Evolutionary conservation across 2,888 invertebrate species (phyloP), one percentile per base, ranked within the genome.

Genomic region (Apamea anceps): DNA sequence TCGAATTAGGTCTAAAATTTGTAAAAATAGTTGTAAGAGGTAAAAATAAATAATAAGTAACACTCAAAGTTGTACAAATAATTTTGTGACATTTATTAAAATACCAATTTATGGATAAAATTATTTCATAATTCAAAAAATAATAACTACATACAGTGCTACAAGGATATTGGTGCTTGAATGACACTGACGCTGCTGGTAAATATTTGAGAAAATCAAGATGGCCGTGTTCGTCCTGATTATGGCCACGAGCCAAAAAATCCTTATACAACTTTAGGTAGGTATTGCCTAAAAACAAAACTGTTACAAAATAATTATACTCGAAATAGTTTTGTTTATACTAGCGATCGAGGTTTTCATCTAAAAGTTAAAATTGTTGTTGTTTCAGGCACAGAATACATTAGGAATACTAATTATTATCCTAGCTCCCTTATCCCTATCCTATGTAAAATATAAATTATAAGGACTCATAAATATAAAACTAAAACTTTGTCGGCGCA

Each of bases 331-430:
- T 37, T n/a, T 57, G 4, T 5, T 32, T 65, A 25, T 18, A 57
- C 48, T 8, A 77, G 15, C 54, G n/a, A 57, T 37, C 28, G 2
- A 32, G 13, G 72, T 66, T 82, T 72, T 37, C 72, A 62, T 67
- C 21, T 62, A 71, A 80, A 84, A 88, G 87, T 87, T 87, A 32
- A 71, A 77, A 79, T 48, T 74, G 74, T 79, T 84, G 85, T 84
- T 88, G 81, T 88, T 85, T 74, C 57, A 76, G 70, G 57, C 65
- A 72, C 72, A 79, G 70, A 77, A 75, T 81, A 80, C 78, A 73
- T 68, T 77, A 74, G 54, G 84, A 85, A 88, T 88, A 86, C 77
- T 87, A 82, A 90, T 87, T 82, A 67, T 81, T 72, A 66, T 67
- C 15, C 66, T 66, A 79, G 65, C 32, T 76, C 72, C 76, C 75